A percentile compares a stretch with the other conserved stretches of the same genome.
Conservation (phyloP, 1,140 invertebrate genomes). For the Matsumurasca onukii region DNA sequence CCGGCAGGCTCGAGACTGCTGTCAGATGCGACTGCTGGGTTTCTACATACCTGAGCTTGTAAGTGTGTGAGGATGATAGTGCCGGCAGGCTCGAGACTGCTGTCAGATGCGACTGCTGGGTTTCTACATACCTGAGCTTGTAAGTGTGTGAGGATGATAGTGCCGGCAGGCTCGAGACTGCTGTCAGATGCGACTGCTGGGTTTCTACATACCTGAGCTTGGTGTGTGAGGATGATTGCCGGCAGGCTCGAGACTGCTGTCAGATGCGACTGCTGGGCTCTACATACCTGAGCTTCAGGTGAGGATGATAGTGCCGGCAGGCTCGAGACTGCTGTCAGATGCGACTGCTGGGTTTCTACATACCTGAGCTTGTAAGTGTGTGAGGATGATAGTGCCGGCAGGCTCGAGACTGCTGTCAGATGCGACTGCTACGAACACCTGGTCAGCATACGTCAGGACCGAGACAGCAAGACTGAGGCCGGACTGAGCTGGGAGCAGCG, state of each 20-base stretch:
- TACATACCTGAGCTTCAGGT: conserved; percentile 45
- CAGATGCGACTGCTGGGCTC: conserved; percentile 53
- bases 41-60: conserved; percentile 39
- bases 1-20: conserved; percentile 45
- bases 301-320: conserved; percentile 37
- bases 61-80: conserved; percentile 37
- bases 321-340: conserved; percentile 50
- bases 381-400: conserved; percentile 37
- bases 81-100: conserved; percentile 45
- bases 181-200: conserved; percentile 53
- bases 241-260: conserved; percentile 47
- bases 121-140: conserved; percentile 40
- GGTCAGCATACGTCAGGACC: conserved; percentile 56
- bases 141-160: conserved; percentile 37
- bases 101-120: conserved; percentile 53
- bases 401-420: conserved; percentile 49
- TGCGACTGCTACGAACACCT: conserved; percentile 54
- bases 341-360: conserved; percentile 48
- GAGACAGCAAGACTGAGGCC: conserved; percentile 53
- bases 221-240: conserved; percentile 38
- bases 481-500: conserved; percentile 52
- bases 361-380: conserved; percentile 40
- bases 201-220: conserved; percentile 41
- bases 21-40: conserved; percentile 53
- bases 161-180: conserved; percentile 44